phyloP scores from a whole-genome alignment of 2,888 invertebrate genomes.

The Sinhomidia bicolor region DNA sequence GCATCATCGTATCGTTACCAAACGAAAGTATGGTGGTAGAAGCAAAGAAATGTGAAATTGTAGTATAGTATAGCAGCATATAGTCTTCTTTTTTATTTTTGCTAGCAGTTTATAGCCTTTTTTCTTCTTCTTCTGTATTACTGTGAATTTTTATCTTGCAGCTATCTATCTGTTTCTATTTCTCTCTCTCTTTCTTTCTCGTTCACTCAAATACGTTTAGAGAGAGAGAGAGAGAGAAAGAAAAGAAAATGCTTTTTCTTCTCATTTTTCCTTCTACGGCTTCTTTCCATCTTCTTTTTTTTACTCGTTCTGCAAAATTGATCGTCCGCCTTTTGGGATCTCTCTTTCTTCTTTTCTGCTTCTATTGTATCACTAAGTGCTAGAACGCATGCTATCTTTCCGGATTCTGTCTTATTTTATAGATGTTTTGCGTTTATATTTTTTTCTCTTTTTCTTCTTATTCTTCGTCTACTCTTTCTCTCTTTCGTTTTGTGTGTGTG shows the following conservation, averaged over 20 bases:
- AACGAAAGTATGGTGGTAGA: conserved; percentile 16
- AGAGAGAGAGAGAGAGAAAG: conserved; percentile 48
- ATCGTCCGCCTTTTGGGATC: conserved; percentile 74
- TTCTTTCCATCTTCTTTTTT: conserved; percentile 61
- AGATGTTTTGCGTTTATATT: conserved; percentile 60
- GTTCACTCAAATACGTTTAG: conserved; percentile 33
- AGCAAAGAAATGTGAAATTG: conserved; percentile 26
- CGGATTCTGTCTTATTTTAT: conserved; percentile 67
- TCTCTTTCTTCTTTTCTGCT: conserved; percentile 62
- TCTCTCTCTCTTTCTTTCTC: conserved; percentile 31
- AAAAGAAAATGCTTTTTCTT: conserved; percentile 37
- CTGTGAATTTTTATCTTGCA: conserved; percentile 70
- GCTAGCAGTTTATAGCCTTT: conserved; percentile 67
- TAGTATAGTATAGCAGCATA: neutral
- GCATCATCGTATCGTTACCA: conserved; percentile 15
- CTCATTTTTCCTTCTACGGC: conserved; percentile 46
- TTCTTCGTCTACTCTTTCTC: neutral
- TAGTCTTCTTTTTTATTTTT: conserved; percentile 30
- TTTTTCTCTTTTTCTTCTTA: conserved; percentile 11
- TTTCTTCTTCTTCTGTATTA: conserved; percentile 59
- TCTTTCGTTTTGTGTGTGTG: neutral
- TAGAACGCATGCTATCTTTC: conserved; percentile 74
- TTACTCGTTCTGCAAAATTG: conserved; percentile 73
- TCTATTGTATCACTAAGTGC: conserved; percentile 72
- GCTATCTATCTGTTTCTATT: conserved; percentile 70